Base-by-base conservation (phyloP, 2,888 invertebrate genomes). In the Pasiphila rectangulata region DNA sequence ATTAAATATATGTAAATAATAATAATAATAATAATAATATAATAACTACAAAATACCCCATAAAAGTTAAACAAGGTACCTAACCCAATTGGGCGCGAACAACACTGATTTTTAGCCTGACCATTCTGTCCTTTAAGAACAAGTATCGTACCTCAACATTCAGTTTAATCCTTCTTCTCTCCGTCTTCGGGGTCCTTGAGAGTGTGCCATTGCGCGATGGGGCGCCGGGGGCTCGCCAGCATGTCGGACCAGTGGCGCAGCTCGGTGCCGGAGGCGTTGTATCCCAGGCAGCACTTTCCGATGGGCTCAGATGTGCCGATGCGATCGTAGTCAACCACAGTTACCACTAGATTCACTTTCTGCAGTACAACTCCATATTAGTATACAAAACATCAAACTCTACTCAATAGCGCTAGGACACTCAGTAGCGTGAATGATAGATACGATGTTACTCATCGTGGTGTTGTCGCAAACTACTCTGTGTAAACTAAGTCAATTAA, bases 201-300 rank as follows among this genome's bases (percentile, higher is more conserved):
- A 60, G 99, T 98, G 83, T 99, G 99, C 99, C 99, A 99, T 86
- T 99, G 99, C 68, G 99, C 99, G 72, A 99, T 99, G 52, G 99
- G 99, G 82, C 99, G 94, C 73, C 99, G 93, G 30, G 99, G 99
- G 67, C 98, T 98, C 69, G 99, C 99, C 88, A 99, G 90, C 99
- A 99, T 99, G 88, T 99, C 99, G 59, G 98, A 98, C 99, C 99
- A 99, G 90, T 99, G 99, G 69, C 99, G 95, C 58, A 99, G 90
- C 87, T 99, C 99, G 21, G 99, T 98, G 61, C 99, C 99, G 56
- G 96, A 96, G 69, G 98, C 98, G 89, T 97, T 98, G 90, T 98
- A 98, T 43, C 99, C 99, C 68, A 99, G 92, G 60, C 98, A 93
- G 63, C 97, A 97, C 89, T 97, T 96, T 61, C 99, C 99, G 79